Evolutionary conservation across 2,113 vertebrate species (phyloP).

Genomic region (Phoxinus phoxinus): DNA sequence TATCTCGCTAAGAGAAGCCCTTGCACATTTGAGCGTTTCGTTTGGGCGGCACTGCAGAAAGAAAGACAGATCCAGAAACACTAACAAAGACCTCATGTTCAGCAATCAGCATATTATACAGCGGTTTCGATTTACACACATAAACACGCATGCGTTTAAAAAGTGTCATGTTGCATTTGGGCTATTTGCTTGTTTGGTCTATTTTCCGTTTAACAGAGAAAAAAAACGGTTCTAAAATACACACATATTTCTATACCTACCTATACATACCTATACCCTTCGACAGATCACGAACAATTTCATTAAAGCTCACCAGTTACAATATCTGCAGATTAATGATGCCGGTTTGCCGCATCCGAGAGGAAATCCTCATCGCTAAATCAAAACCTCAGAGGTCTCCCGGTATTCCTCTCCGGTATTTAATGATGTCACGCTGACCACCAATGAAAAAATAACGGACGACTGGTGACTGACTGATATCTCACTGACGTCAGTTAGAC

Average conservation of each 20-base stretch:
- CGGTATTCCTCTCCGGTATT: constrained; percentile 52
- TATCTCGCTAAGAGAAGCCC: neutral
- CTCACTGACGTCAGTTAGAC: neutral
- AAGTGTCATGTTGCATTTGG: neutral
- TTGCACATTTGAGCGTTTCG: neutral
- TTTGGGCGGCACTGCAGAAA: constrained; percentile 16
- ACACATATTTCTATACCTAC: neutral
- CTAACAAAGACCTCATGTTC: neutral
- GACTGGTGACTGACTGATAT: neutral
- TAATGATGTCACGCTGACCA: constrained; percentile 32
- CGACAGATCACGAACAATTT: neutral
- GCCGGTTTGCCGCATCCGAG: constrained; percentile 49
- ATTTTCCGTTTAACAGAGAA: neutral
- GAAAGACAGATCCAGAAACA: neutral
- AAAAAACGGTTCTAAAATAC: neutral
- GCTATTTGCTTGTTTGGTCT: neutral
- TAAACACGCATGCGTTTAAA: neutral
- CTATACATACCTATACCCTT: neutral
- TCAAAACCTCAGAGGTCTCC: constrained; percentile 34
- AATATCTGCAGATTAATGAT: constrained; percentile 27
- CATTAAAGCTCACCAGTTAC: neutral
- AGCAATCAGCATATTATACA: constrained; percentile 9
- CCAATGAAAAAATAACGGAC: constrained; percentile 18
- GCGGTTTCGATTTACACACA: neutral
- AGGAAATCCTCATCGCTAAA: constrained; percentile 41